Base-by-base conservation (phyloP, 2,797 vertebrate genomes). In the Arremon aurantiirostris region DNA sequence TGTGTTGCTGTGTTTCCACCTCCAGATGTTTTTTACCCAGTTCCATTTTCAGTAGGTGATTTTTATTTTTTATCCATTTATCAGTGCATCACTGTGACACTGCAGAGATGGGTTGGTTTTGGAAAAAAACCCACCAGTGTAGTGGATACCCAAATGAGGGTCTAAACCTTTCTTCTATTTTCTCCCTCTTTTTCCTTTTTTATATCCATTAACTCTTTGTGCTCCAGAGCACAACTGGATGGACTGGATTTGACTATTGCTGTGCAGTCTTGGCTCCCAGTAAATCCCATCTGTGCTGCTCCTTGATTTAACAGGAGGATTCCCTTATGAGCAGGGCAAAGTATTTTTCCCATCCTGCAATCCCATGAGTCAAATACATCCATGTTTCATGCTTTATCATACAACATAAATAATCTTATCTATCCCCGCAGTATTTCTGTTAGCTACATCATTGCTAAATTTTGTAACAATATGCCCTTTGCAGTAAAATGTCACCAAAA, bases 401-500 rank as follows among this genome's bases (percentile, higher is more conserved):
- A 53, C 69, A 89, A 70, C 85, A 95, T 96, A 96, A 95, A 96
- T 93, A 95, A 86, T 83, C 52, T 44, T 96, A 82, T 96, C 86
- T 96, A 22, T 81, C 46, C 82, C 66, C 88, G 82, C 80, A 86
- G 87, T 85, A 92, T 92, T 93, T 89, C 92, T 88, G 65, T 78
- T 88, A 84, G 88, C 90, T 84, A 80, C 79, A 91, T 92, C 82
- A 75, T 64, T 93, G 82, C 93, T 94, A 85, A 61, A 94, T 96
- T 97, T 95, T 95, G 92, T 89, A 95, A 96, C 94, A 95, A 94
- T 94, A 95, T 94, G 95, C 95, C 95, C 96, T 96, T 96, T 96
- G 86, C 90, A 90, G 93, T 94, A 96, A 97, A 96, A 97, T 95
- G 93, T 93, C 95, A 95, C 95, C 92, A 96, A 95, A 96, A 96